Percentiles rank a stretch among this genome's conserved stretches.
phyloP scores from a whole-genome alignment of 1,140 invertebrate species.

The Augochlora pura region DNA sequence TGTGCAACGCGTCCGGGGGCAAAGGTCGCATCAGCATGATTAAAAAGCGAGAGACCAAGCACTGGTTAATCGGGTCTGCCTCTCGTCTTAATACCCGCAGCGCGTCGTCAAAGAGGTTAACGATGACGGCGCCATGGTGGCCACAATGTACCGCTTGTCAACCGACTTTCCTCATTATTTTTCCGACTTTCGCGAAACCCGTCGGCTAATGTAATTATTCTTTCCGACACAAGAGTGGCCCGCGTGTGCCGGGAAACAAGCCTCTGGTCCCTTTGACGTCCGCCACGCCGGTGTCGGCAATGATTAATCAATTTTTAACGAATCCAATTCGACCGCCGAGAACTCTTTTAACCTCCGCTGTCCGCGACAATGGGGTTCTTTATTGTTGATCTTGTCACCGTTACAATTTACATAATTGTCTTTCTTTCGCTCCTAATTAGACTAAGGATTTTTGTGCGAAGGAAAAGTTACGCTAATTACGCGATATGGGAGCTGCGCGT shows the following conservation, averaged over 20 bases:
- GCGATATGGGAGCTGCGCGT: too few relatives aligned
- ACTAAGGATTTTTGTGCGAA: too few relatives aligned
- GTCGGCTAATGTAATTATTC: conserved; percentile 4
- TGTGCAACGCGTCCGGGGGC: too few relatives aligned
- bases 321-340: conserved; percentile 11
- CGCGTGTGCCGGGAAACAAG: conserved; percentile 22
- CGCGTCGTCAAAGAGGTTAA: not conserved
- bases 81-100: not conserved
- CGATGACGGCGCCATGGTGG: not conserved
- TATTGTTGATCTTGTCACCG: too few relatives aligned
- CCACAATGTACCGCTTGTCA: conserved; percentile 4
- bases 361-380: too few relatives aligned
- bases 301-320: conserved; percentile 55
- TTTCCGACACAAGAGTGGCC: conserved; percentile 6
- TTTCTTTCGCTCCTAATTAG: too few relatives aligned
- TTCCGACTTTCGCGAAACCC: conserved; percentile 1
- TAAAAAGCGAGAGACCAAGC: too few relatives aligned
- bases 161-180: not conserved
- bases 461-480: too few relatives aligned
- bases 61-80: too few relatives aligned
- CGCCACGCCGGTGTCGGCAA: not conserved
- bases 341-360: too few relatives aligned
- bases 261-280: conserved; percentile 24
- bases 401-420: too few relatives aligned
- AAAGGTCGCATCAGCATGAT: too few relatives aligned